Base-by-base conservation (phyloP, 2,888 invertebrate genomes). In the Nephrocerus scutellatus region DNA sequence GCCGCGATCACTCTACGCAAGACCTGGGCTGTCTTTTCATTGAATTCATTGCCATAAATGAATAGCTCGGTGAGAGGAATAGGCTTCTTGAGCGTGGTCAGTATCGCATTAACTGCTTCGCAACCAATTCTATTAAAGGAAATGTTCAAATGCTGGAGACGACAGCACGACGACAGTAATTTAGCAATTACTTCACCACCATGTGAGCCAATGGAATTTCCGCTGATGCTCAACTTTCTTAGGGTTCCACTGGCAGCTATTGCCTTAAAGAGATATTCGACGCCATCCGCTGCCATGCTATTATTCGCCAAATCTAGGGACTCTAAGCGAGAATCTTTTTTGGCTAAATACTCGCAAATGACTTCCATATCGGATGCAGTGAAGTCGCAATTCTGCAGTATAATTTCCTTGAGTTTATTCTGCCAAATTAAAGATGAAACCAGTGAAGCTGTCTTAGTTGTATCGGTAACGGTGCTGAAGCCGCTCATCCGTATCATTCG, bases 101-200 rank as follows among this genome's bases (percentile, higher is more conserved):
- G 36, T 13, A 68, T 56, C 2, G 51, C 26, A 34, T 53, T 53
- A n/a, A 65, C 44, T 3, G 50, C 49, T 2, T 46, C 41, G 0
- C 52, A 41, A 2, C 46, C 49, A 24, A 68, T 67, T 0, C 44
- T 31, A 44, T 68, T 68, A 32, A 55, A 36, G 2, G 54, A 48
- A 4, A 68, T 47, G 33, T 59, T 52, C 13, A 68, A 33, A n/a
- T 51, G 43, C 24, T 52, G 44, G 14, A 66, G 44, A 38, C 44
- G 47, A n/a, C 15, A 36, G 21, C 62, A 56, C 3, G 52, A 47
- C 24, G 52, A 51, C 7, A 63, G 36, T 21, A 56, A 55, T 23
- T 52, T 56, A 9, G 63, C 57, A 15, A 68, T 48, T 30, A 56
- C 48, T n/a, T 56, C 52, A 10, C 63, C 68, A 15, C 68, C 68